These are phyloP conservation scores for Tetrapedia diversipes DNA, from an alignment of 2,888 invertebrate species.

Conservation along the genomic window DNA sequence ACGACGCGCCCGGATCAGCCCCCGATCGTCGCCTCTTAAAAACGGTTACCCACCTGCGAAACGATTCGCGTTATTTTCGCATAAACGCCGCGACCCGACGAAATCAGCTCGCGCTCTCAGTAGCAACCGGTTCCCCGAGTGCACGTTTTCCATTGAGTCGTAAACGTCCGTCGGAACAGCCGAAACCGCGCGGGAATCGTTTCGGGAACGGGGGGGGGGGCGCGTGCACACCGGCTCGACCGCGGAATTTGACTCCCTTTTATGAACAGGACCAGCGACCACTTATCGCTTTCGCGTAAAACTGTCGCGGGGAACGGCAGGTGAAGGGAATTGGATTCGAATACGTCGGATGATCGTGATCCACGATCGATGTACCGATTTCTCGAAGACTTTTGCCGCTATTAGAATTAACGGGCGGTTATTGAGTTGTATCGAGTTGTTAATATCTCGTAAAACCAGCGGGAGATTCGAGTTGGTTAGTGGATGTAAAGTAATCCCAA, in stretches of 20 bases:
- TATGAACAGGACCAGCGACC: conserved; percentile 10
- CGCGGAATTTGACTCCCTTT: conserved; percentile 41
- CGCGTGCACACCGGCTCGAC: conserved; percentile 8
- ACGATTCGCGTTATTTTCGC: conserved; percentile 62
- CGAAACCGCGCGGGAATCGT: conserved; percentile 46
- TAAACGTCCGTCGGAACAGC: conserved; percentile 56
- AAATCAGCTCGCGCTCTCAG: conserved; percentile 55
- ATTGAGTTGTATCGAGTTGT: too few species aligned
- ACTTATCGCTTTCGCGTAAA: conserved; percentile 9
- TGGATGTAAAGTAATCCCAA: too few species aligned
- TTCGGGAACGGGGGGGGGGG: conserved; percentile 10
- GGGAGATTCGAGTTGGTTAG: too few species aligned
- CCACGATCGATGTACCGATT: not conserved
- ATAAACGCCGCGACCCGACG: conserved; percentile 38
- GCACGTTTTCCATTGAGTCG: conserved; percentile 31
- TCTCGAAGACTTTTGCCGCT: not conserved
- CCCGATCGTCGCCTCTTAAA: conserved; percentile 25
- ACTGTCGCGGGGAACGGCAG: not conserved
- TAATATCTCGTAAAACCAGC: too few species aligned
- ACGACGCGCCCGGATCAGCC: not conserved
- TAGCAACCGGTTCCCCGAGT: conserved; percentile 61
- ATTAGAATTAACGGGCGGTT: too few species aligned
- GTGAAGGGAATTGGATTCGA: not conserved
- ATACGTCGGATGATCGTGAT: too few species aligned
- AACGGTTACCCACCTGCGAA: conserved; percentile 45